phyloP scores from a whole-genome alignment of 1,140 invertebrate genomes.

The Akabosia matsudoensis region DNA sequence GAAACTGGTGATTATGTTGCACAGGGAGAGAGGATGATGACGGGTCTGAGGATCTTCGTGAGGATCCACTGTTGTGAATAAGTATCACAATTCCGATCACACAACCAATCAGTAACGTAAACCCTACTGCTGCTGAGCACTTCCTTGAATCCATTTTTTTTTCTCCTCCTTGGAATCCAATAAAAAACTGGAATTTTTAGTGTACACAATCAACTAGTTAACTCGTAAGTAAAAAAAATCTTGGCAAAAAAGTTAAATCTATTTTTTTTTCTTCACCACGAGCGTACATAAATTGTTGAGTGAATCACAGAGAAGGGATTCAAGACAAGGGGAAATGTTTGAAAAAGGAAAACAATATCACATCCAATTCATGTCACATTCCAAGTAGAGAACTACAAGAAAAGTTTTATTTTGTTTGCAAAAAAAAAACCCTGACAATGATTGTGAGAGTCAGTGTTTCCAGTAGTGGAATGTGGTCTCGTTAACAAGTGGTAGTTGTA shows the following conservation, averaged over 20 bases:
- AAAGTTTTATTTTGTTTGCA: no score
- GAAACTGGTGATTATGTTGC: background rate
- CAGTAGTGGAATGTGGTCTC: background rate
- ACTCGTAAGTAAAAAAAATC: no score
- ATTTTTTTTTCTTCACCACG: no score
- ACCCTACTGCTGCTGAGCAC: slow-evolving; percentile 24
- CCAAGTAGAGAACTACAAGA: background rate
- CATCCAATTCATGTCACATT: background rate
- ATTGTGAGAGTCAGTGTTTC: background rate
- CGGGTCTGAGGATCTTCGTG: background rate
- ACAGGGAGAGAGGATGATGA: background rate
- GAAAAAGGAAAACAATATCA: background rate
- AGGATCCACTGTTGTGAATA: slow-evolving; percentile 31
- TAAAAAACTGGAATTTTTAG: no score
- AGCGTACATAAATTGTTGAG: background rate
- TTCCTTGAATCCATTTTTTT: slow-evolving; percentile 25
- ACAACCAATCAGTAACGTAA: slow-evolving; percentile 35
- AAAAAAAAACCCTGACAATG: background rate
- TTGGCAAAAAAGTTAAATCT: no score
- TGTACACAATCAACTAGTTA: background rate
- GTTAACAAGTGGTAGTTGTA: background rate
- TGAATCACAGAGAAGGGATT: background rate
- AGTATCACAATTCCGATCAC: slow-evolving; percentile 41
- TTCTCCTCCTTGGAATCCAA: no score
- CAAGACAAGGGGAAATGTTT: background rate